These are phyloP conservation scores for Ptyas mucosa DNA, from an alignment of 2,113 vertebrate species.

Conservation along the genomic window DNA sequence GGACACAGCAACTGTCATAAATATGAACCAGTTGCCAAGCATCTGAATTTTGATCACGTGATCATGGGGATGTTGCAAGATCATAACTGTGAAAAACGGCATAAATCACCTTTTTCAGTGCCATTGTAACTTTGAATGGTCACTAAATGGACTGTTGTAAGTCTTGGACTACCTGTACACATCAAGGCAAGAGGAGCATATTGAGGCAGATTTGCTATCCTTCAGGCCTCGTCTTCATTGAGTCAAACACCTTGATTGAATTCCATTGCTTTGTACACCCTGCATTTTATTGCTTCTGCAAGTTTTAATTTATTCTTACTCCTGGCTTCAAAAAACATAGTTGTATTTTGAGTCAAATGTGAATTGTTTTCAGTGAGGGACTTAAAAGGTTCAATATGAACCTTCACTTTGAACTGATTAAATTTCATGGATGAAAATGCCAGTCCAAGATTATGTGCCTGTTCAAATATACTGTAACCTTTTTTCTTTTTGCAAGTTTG, in stretches of 20 bases:
- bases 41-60: too few species aligned
- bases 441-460: neutral
- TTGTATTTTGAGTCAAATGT: neutral
- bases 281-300: neutral
- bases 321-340: neutral
- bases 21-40: too few species aligned
- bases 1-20: too few species aligned
- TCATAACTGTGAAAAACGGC: too few species aligned
- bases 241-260: neutral
- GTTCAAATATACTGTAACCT: neutral
- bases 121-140: too few species aligned
- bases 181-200: too few species aligned
- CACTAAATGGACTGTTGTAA: too few species aligned
- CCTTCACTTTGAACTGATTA: neutral
- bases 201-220: neutral
- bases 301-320: neutral
- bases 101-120: too few species aligned
- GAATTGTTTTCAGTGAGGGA: neutral
- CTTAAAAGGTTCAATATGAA: neutral
- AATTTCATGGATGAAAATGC: neutral
- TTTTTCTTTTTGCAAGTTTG: too few species aligned
- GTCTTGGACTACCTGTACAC: too few species aligned
- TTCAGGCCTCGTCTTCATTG: neutral
- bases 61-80: too few species aligned
- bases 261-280: neutral